Percentiles rank a stretch among this genome's conserved stretches.
Conservation (phyloP, 2,888 invertebrate genomes). For the Drosophila antonietae region DNA sequence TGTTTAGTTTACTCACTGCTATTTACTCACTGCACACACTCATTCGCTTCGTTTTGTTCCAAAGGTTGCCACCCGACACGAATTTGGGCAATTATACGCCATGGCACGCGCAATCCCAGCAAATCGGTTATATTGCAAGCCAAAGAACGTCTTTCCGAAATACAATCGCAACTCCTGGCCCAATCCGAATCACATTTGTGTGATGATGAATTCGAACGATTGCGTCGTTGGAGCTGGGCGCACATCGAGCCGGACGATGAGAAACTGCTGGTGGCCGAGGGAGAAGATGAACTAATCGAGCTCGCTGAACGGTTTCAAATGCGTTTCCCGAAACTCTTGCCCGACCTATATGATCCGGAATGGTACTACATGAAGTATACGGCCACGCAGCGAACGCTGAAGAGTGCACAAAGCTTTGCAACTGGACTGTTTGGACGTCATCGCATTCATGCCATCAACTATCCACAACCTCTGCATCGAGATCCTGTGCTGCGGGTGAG, state of each 20-base stretch:
- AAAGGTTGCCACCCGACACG: constrained; percentile 88
- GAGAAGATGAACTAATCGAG: constrained; percentile 90
- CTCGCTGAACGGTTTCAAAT: constrained; percentile 90
- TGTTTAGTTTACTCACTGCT: constrained; percentile 42
- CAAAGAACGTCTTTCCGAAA: constrained; percentile 85
- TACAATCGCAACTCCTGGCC: constrained; percentile 66
- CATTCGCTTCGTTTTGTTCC: constrained; percentile 12
- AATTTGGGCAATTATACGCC: constrained; percentile 91
- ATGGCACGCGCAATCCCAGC: constrained; percentile 91
- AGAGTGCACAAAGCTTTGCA: constrained; percentile 91
- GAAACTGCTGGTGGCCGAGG: constrained; percentile 89
- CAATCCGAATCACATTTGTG: constrained; percentile 86
- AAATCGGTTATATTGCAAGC: constrained; percentile 86
- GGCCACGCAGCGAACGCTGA: constrained; percentile 90
- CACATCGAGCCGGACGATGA: constrained; percentile 85
- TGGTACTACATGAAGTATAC: constrained; percentile 90
- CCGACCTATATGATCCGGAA: constrained; percentile 86
- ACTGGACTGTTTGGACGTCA: constrained; percentile 90
- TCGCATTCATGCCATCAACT: constrained; percentile 87
- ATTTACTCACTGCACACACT: constrained; percentile 26
- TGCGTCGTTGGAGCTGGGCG: constrained; percentile 87
- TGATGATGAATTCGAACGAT: constrained; percentile 78
- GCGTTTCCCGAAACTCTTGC: constrained; percentile 88
- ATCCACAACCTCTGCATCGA: constrained; percentile 87
- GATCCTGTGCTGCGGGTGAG: constrained; percentile 89